Base-by-base conservation (phyloP, 2,888 invertebrate species). In the Agrotis exclamationis region DNA sequence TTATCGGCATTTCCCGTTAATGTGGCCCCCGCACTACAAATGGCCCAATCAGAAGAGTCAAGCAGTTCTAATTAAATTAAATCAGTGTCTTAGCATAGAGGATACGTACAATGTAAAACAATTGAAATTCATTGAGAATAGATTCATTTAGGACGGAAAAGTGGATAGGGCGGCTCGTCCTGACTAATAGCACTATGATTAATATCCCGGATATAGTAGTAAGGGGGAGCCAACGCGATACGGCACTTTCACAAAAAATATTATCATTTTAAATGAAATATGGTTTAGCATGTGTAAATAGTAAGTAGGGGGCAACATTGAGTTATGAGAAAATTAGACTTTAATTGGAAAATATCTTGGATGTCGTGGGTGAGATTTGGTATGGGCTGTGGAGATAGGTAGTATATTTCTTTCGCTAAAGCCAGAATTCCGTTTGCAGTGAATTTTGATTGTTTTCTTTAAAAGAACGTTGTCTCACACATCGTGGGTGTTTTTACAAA, bases 161-260 rank as follows among this genome's bases (percentile, higher is more conserved):
- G 91, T 90, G 90, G 91, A 94, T 93, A 92, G 90, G 85, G 87
- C 82, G 87, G 90, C 90, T 93, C 93, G 93, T 93, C 90, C 89
- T 93, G 91, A 93, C 92, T 93, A 93, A 90, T 89, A 91, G 87
- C 84, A 85, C 90, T 91, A 93, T 95, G 94, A 95, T 95, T 95
- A 93, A 95, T 94, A 93, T 93, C 92, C 94, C 93, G 95, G 93
- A 94, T 93, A 94, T 91, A 91, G 90, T 89, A 87, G 85, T 87
- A 89, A 91, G 91, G 92, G 94, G 91, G 90, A 89, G 85, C 82
- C 81, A 88, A 83, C 80, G 83, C 82, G 86, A 86, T 83, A 85
- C 53, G 56, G 56, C 53, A 65, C 57, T 76, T 78, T 75, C 64
- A 80, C 67, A 81, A 80, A 83, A 82, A 83, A 80, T 85, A 87